phyloP scores from a whole-genome alignment of 2,888 invertebrate species.

The Heterodera filipjevi region DNA sequence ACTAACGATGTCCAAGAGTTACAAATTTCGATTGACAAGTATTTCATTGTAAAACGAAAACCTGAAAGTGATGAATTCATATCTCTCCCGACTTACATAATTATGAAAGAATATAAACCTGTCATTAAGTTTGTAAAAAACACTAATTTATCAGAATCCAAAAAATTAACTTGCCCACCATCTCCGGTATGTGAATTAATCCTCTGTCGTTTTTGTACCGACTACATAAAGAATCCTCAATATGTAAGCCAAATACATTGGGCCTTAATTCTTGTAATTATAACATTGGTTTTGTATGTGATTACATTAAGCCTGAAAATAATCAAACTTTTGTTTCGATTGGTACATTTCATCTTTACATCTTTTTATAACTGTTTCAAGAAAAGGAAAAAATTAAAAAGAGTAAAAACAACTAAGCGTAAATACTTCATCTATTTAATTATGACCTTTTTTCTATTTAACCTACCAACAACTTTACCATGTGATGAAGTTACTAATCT shows the following conservation, averaged over 20 bases:
- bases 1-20: not conserved
- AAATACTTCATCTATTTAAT: not conserved
- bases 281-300: not conserved
- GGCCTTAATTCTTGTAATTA: not conserved
- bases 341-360: not conserved
- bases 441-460: not conserved
- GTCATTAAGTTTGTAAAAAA: not conserved
- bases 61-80: not conserved
- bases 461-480: not conserved
- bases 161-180: not conserved
- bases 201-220: too few species aligned
- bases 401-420: not conserved
- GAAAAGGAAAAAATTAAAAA: too few species aligned
- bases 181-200: too few species aligned
- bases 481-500: not conserved
- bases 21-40: not conserved
- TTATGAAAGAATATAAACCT: not conserved
- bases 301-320: not conserved
- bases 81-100: not conserved
- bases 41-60: not conserved
- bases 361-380: not conserved
- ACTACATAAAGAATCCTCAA: too few species aligned
- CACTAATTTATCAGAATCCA: not conserved
- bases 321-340: not conserved
- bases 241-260: too few species aligned